Evolutionary conservation across 2,113 vertebrate genomes (phyloP), one percentile per base, ranked within the genome.

Genomic region (Grus americana): DNA sequence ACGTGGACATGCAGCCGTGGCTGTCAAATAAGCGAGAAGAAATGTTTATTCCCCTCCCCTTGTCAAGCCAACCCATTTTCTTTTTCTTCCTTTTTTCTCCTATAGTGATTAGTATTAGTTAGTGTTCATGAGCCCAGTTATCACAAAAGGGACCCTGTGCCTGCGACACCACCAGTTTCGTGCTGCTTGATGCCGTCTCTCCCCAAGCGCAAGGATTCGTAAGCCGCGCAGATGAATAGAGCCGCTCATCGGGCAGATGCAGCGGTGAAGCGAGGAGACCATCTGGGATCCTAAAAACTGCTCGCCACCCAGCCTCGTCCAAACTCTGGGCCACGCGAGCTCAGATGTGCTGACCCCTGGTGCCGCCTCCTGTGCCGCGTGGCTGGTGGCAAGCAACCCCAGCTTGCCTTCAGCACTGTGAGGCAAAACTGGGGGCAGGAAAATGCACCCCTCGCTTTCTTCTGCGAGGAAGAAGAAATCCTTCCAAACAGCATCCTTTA

Each of bases 331-430:
- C 62, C 83, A 26, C 29, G 52, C 27, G 26, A 59, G 57, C 9
- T 65, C 36, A 13, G 24, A 40, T 14, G 19, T 20, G 50, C 22
- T 23, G 73, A 26, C 5, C 27, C 11, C 11, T 5, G 0, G 16
- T 38, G 38, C 59, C 52, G 73, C 20, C 44, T 83, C 38, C 42
- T 49, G 19, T 27, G 44, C 21, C 2, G 0, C 2, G 1, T 5
- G 32, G 38, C 42, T 44, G 32, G n/a, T 26, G 59, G 59, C 34
- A 80, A 68, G 38, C 20, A 52, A 57, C 7, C 8, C 30, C 63
- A 36, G 4, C 30, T 8, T 36, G 67, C 30, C 32, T 50, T 40
- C 66, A 16, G 17, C 2, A 1, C 24, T 2, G 0, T 2, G 2
- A 47, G 19, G 24, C 23, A 59, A 7, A 44, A 16, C 38, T 1